Conservation (phyloP, 2,888 invertebrate species). For the Dilophus febrilis region DNA sequence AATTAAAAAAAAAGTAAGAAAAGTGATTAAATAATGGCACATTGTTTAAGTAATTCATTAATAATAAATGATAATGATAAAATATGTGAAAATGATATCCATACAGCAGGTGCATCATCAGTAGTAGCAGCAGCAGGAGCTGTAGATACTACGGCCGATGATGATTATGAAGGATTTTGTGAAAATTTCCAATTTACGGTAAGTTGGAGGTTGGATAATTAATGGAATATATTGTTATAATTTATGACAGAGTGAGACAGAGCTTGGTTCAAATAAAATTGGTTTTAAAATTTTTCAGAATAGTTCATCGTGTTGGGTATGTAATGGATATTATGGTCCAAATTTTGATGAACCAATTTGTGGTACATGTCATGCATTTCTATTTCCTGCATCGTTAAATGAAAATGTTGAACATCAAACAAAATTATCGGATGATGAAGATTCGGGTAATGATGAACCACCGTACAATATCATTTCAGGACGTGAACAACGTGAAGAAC, state of each 20-base stretch:
- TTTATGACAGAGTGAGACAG: neutral
- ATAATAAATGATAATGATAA: no score
- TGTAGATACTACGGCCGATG: slow-evolving; percentile 1
- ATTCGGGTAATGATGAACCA: slow-evolving; percentile 91
- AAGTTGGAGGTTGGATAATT: no score
- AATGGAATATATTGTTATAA: no score
- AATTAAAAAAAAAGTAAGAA: no score
- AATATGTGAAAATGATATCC: no score
- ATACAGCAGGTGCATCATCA: no score
- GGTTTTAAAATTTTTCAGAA: slow-evolving; percentile 14
- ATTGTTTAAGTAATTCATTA: no score
- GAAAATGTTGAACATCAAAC: slow-evolving; percentile 23
- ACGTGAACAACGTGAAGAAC: slow-evolving; percentile 20
- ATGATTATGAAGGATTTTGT: slow-evolving; percentile 14
- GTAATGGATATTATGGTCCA: slow-evolving; percentile 84
- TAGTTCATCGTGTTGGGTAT: slow-evolving; percentile 48
- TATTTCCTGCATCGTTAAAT: slow-evolving; percentile 53
- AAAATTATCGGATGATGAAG: slow-evolving; percentile 62
- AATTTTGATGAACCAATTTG: slow-evolving; percentile 84
- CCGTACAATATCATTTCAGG: slow-evolving; percentile 18
- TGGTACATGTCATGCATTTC: slow-evolving; percentile 77
- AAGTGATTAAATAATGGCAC: no score
- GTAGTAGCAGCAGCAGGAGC: no score
- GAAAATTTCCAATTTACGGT: slow-evolving; percentile 16
- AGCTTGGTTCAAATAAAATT: neutral